These are phyloP conservation scores for Drosophila affinis DNA, from an alignment of 2,888 invertebrate species.

Conservation along the genomic window DNA sequence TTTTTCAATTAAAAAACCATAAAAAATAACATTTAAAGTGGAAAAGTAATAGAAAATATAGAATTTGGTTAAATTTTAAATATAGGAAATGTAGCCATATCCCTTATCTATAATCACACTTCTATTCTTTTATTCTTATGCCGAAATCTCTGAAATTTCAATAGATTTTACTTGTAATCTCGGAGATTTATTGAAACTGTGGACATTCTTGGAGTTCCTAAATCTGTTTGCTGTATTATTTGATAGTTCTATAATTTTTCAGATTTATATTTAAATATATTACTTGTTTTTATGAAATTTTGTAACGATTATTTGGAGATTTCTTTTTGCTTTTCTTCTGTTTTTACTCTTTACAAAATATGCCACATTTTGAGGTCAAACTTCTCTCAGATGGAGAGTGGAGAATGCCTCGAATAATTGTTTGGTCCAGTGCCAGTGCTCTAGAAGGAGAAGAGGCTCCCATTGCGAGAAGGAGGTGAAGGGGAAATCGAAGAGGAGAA, in stretches of 20 bases:
- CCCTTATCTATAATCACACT: not conserved
- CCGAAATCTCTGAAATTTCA: not conserved
- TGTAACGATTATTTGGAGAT: no score
- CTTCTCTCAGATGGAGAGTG: not conserved
- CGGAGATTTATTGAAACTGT: no score
- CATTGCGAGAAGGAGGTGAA: not conserved
- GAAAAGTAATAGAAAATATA: not conserved
- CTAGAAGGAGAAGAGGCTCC: no score
- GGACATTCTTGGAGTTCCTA: no score
- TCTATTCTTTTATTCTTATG: no score
- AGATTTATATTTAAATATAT: not conserved
- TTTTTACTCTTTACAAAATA: not conserved
- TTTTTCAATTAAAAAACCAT: not conserved
- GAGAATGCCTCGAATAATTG: conserved; percentile 50
- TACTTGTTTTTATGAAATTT: no score
- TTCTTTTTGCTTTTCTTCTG: not conserved
- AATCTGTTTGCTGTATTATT: no score
- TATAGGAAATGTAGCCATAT: not conserved
- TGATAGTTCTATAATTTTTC: no score
- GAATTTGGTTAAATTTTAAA: not conserved
- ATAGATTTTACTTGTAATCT: no score
- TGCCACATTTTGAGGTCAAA: conserved; percentile 20
- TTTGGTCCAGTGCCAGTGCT: not conserved
- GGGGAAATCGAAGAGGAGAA: conserved; percentile 2
- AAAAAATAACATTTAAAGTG: not conserved